Percentiles rank a stretch among this genome's conserved stretches.
These are phyloP conservation scores for Oryzias woworae DNA, from an alignment of 2,113 vertebrate species.

Conservation along the genomic window DNA sequence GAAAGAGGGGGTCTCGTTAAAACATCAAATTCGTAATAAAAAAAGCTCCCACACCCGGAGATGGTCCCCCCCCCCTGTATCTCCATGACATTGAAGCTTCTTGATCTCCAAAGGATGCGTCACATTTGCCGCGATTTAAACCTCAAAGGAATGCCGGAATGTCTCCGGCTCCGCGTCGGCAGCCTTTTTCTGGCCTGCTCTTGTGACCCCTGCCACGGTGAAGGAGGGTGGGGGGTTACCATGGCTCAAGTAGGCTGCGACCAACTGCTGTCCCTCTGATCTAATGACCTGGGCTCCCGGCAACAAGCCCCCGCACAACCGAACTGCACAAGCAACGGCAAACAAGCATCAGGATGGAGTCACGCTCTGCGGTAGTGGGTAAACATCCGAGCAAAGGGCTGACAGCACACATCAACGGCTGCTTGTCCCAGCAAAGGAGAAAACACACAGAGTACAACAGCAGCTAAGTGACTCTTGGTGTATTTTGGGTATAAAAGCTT, in stretches of 20 bases:
- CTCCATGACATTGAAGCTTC: conserved; percentile 60
- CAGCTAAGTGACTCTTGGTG: conserved; percentile 6
- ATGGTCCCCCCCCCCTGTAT: conserved; percentile 31
- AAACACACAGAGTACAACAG: conserved; percentile 24
- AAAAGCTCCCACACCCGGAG: neutral
- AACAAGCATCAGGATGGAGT: conserved; percentile 16
- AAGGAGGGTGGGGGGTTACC: neutral
- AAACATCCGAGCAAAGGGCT: conserved; percentile 52
- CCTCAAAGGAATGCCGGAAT: conserved; percentile 65
- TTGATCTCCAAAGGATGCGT: conserved; percentile 58
- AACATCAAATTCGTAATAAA: too few relatives aligned
- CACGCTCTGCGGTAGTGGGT: conserved; percentile 40
- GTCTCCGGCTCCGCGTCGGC: conserved; percentile 51
- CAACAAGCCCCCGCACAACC: conserved; percentile 5
- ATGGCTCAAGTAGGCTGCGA: conserved; percentile 33
- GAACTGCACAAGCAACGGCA: neutral
- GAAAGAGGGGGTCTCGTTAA: too few relatives aligned
- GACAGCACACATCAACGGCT: conserved; percentile 57
- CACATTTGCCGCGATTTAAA: conserved; percentile 56
- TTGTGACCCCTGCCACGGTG: conserved; percentile 50
- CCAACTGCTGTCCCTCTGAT: conserved; percentile 68
- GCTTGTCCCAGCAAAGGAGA: conserved; percentile 15
- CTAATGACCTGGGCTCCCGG: conserved; percentile 43
- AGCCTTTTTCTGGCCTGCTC: conserved; percentile 64
- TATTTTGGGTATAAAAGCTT: conserved; percentile 8